Evolutionary conservation across 1,140 invertebrate genomes (phyloP), one percentile per base, ranked within the genome.

Genomic region (Drosophila ananassae): DNA sequence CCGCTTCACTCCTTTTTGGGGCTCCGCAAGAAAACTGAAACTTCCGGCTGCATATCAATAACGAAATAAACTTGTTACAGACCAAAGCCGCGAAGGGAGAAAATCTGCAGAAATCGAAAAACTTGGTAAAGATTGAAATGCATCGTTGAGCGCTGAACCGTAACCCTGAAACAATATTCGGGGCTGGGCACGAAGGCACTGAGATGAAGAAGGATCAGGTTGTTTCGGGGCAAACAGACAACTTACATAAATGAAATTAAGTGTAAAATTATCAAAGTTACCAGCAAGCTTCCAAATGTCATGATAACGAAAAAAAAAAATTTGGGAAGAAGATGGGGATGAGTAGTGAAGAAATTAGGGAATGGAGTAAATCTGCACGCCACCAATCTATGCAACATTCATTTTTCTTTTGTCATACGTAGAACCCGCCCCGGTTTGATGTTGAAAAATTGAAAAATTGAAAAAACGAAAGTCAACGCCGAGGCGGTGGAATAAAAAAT

Each of bases 361-460:
- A 41, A 58, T 51, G 51, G 41, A 37, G 55, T 9, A 64, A 79
- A 82, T 82, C 75, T 78, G 52, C 17, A 48, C 72, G 50, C 66
- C 66, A 54, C 57, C 77, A 79, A 82, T 82, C 78, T 79, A 79
- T 75, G 78, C 78, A 87, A 54, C 52, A 66, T 89, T 89, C 82
- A 87, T 87, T 87, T 89, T 87, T 87, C 82, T 87, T 82, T 76
- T 89, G 78, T 79, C 79, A 82, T 73, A 50, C 51, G 48, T 69
- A 39, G 63, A 48, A 39, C 34, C 44, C 51, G 17, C 47, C 13
- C 32, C 59, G 32, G 46, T 71, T 82, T 87, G 82, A 87, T 82
- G 82, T 78, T 82, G 82, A 87, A 89, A 87, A 87, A 87, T 78
- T 82, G 82, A 87, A 89, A 87, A 87, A 87, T 87, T 87, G 82